Evolutionary conservation across 2,797 vertebrate genomes (phyloP), one percentile per base, ranked within the genome.

Genomic region (Sciaenops ocellatus): DNA sequence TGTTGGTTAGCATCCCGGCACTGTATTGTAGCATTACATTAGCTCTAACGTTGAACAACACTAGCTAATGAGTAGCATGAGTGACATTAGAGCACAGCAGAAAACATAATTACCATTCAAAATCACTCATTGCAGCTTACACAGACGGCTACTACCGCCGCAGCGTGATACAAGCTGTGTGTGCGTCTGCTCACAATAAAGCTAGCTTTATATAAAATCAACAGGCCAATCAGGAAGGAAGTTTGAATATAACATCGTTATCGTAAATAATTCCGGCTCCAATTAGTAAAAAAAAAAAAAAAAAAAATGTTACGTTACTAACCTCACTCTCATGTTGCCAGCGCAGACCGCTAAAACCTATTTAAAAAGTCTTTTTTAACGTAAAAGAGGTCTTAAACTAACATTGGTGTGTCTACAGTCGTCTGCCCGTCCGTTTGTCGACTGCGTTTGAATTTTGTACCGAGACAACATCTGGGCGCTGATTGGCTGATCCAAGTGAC

Each of bases 291-390:
- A 38, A 7, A 20, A 24, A 6, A 38, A 5, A 38, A 38, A 38
- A 3, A 44, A 13, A 48, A 62, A 1, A 6, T 12, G 3, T 56
- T 10, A 1, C 4, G 9, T 34, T 69, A 88, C 88, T 81, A 62
- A 96, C 95, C 95, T 96, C 52, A 90, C 90, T 91, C 95, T 92
- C 95, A 96, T 96, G 16, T 73, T 90, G 50, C 61, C 87, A 30
- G 42, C 51, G 24, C 57, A 60, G 38, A 68, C 13, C 71, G 38
- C 1, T n/a, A 1, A 24, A 42, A 6, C 3, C 0, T 30, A 5
- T 64, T 34, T 18, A 20, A 50, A 41, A 73, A 22, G 30, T 26
- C 2, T 18, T 30, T 34, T 9, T 54, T 7, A 5, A 59, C 1
- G 2, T 1, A 5, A 44, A 51, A n/a, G 3, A 4, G 3, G 7